phyloP scores from a whole-genome alignment of 2,888 invertebrate species.

The Amphimallon solstitiale region DNA sequence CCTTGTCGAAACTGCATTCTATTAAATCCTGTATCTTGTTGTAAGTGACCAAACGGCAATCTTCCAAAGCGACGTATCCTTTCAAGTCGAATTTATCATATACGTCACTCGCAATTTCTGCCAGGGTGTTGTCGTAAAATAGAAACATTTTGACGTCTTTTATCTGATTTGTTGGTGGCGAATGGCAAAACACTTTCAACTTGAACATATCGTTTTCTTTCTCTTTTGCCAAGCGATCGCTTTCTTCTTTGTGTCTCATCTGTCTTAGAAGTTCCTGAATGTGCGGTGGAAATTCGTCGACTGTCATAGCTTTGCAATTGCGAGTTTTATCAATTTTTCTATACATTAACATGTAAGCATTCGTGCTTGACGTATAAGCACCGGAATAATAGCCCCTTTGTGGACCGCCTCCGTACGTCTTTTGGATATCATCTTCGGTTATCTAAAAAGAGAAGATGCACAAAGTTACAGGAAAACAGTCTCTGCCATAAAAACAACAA shows the following conservation, averaged over 20 bases:
- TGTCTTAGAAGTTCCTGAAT: conserved; percentile 72
- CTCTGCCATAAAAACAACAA: no score
- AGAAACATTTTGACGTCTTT: conserved; percentile 69
- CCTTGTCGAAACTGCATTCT: conserved; percentile 74
- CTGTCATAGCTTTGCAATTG: conserved; percentile 72
- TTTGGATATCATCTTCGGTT: conserved; percentile 81
- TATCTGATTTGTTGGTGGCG: conserved; percentile 68
- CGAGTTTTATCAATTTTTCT: conserved; percentile 75
- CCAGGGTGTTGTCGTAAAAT: conserved; percentile 69
- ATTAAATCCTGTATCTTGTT: conserved; percentile 72
- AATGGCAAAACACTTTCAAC: conserved; percentile 72
- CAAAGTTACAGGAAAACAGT: background rate
- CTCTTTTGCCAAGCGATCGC: conserved; percentile 68
- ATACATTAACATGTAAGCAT: conserved; percentile 93
- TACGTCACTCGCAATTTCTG: conserved; percentile 69
- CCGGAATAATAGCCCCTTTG: conserved; percentile 75
- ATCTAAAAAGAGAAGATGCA: conserved; percentile 65
- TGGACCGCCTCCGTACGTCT: conserved; percentile 82
- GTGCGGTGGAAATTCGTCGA: conserved; percentile 79
- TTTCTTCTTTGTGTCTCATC: conserved; percentile 74
- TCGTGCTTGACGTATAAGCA: conserved; percentile 82
- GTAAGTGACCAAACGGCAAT: conserved; percentile 78
- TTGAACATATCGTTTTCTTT: conserved; percentile 72
- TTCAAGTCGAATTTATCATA: conserved; percentile 68
- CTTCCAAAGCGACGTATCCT: conserved; percentile 70